Evolutionary conservation across 1,140 invertebrate genomes (phyloP).

Genomic region (Pseudomyrmex pallidus): DNA sequence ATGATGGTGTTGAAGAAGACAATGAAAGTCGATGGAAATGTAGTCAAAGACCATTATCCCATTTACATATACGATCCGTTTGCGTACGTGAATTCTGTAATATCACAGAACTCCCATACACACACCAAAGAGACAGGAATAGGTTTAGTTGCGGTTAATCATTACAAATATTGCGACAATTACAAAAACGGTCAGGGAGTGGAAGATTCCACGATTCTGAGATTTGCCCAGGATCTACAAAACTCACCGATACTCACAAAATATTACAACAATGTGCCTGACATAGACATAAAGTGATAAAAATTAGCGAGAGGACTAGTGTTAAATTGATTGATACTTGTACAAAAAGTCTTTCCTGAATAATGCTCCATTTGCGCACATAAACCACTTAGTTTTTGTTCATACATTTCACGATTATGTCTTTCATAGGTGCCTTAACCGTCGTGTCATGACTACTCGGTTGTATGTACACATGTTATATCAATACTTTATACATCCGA

Average conservation of each 20-base stretch:
- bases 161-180: conserved; percentile 74
- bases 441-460: neutral
- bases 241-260: conserved; percentile 72
- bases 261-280: conserved; percentile 28
- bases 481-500: conserved; percentile 38
- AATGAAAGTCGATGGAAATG: conserved; percentile 56
- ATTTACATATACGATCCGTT: conserved; percentile 80
- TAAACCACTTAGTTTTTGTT: neutral
- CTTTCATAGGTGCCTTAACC: conserved; percentile 59
- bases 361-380: conserved; percentile 7
- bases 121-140: conserved; percentile 61
- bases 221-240: conserved; percentile 71
- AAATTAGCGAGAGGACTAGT: neutral
- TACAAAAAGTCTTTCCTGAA: conserved; percentile 5
- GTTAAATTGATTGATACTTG: conserved; percentile 9
- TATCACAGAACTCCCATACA: conserved; percentile 44
- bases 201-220: conserved; percentile 67
- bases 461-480: too few relatives aligned
- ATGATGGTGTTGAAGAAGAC: conserved; percentile 78
- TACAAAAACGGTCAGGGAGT: conserved; percentile 17
- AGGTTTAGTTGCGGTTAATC: conserved; percentile 77
- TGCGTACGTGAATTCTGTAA: conserved; percentile 35
- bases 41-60: conserved; percentile 65
- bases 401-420: conserved; percentile 31
- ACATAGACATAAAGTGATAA: conserved; percentile 14